These are phyloP conservation scores for Neoitamus cyanurus DNA, from an alignment of 2,888 invertebrate species.

Conservation along the genomic window DNA sequence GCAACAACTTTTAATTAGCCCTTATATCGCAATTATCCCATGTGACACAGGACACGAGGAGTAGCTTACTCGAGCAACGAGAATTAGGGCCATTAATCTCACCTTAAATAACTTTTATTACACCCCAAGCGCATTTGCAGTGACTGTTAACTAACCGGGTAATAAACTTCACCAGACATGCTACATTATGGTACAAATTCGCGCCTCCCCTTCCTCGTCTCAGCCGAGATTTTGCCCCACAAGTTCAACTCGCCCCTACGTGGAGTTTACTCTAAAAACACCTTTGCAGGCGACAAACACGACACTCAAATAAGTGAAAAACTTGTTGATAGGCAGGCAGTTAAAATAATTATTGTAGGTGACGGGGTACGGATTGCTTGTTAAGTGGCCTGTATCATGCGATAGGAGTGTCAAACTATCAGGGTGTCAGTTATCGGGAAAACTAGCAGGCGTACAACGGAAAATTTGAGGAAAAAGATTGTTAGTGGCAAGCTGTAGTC, in stretches of 20 bases:
- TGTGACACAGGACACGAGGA: background rate
- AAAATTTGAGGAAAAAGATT: background rate
- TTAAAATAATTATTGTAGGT: background rate
- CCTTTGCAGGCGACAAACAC: background rate
- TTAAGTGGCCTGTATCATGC: background rate
- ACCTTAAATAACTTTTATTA: constrained; percentile 8
- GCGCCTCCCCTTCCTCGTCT: background rate
- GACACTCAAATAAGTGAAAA: background rate
- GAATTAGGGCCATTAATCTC: constrained; percentile 1
- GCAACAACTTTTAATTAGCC: background rate
- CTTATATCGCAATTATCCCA: background rate
- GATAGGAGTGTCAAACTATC: background rate
- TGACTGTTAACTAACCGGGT: background rate
- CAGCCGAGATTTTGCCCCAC: background rate
- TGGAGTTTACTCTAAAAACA: background rate
- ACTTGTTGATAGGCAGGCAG: background rate
- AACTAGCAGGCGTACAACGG: background rate
- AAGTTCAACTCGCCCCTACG: background rate
- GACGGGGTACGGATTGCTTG: background rate
- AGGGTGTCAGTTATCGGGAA: background rate
- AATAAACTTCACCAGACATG: constrained; percentile 1
- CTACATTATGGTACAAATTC: background rate
- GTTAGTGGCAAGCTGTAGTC: too few relatives aligned
- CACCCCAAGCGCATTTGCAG: constrained; percentile 11
- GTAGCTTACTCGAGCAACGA: background rate